phyloP scores from a whole-genome alignment of 1,140 invertebrate genomes.

The Aphaenogaster ashmeadi region DNA sequence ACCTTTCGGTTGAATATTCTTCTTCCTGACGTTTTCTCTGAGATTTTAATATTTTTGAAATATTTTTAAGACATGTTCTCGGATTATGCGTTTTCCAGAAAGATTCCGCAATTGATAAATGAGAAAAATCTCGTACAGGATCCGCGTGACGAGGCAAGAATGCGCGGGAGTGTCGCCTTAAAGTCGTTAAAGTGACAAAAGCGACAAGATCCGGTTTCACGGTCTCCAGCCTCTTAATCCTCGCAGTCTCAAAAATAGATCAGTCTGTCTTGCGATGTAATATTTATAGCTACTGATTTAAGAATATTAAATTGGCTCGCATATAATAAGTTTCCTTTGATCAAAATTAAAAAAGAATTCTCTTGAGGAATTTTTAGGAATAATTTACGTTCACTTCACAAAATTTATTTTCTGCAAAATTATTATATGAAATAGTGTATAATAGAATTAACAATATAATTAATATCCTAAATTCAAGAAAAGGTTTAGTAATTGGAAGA shows the following conservation, averaged over 20 bases:
- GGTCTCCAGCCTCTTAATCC: slow-evolving; percentile 60
- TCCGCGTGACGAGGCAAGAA: slow-evolving; percentile 57
- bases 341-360: background rate
- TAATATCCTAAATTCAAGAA: background rate
- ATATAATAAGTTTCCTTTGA: background rate
- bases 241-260: slow-evolving; percentile 50
- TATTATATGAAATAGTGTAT: background rate
- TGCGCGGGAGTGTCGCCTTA: slow-evolving; percentile 34
- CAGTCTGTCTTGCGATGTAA: slow-evolving; percentile 5
- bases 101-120: slow-evolving; percentile 52
- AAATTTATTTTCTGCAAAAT: background rate
- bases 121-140: slow-evolving; percentile 55
- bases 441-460: background rate
- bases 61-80: background rate
- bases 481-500: background rate
- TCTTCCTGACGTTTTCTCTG: background rate
- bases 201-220: slow-evolving; percentile 67
- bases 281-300: background rate
- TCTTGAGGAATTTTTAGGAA: background rate
- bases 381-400: background rate
- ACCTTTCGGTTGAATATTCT: background rate
- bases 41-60: background rate
- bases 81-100: slow-evolving; percentile 36
- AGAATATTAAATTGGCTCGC: slow-evolving; percentile 31
- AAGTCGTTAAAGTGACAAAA: slow-evolving; percentile 47